phyloP scores from a whole-genome alignment of 2,113 vertebrate species.

The Egretta garzetta region DNA sequence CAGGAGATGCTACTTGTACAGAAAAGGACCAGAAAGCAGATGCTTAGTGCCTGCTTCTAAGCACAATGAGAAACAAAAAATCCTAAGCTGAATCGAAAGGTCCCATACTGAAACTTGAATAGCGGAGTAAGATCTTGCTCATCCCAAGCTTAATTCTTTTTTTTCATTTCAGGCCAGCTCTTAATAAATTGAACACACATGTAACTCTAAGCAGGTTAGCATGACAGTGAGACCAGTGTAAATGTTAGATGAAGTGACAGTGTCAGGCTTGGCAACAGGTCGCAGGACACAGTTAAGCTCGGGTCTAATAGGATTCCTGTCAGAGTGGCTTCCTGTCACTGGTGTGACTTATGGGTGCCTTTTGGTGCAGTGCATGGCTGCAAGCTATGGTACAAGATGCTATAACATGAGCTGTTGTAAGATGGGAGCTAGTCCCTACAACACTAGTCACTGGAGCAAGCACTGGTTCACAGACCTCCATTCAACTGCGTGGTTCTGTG shows the following conservation, averaged over 20 bases:
- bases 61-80: not conserved
- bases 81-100: not conserved
- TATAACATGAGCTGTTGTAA: not conserved
- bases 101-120: not conserved
- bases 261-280: not conserved
- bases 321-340: not conserved
- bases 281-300: not conserved
- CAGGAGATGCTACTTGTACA: not conserved
- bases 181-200: not conserved
- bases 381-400: not conserved
- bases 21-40: not conserved
- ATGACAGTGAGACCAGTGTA: not conserved
- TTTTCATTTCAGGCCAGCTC: not conserved
- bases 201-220: not conserved
- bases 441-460: not conserved
- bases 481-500: not conserved
- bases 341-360: not conserved
- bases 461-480: not conserved
- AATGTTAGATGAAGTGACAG: not conserved
- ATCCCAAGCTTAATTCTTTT: not conserved
- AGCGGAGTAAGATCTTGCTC: not conserved
- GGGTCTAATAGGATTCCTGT: not conserved
- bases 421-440: not conserved
- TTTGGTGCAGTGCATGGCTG: not conserved
- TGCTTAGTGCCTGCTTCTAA: not conserved